Conservation (phyloP, 2,797 vertebrate species). For the Halcyon badia region DNA sequence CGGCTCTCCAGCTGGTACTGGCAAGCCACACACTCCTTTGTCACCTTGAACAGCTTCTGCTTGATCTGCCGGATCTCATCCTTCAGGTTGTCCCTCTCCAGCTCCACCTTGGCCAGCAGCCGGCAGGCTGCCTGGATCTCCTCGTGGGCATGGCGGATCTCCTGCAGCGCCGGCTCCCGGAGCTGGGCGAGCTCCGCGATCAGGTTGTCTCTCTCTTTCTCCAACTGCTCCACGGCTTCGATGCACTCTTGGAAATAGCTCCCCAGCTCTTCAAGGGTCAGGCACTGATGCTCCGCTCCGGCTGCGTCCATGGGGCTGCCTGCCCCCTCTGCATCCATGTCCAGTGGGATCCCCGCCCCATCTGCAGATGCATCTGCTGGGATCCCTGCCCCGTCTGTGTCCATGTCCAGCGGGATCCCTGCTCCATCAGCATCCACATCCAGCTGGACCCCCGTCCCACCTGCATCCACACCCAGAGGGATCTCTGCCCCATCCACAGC, state of each 20-base stretch:
- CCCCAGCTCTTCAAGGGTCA: conserved; percentile 81
- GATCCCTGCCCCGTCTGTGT: neutral
- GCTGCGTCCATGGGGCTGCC: neutral
- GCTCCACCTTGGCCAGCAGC: conserved; percentile 83
- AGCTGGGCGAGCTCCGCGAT: conserved; percentile 85
- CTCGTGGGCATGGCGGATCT: conserved; percentile 83
- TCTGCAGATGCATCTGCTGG: accelerated
- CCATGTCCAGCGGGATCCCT: neutral
- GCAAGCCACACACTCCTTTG: conserved; percentile 89
- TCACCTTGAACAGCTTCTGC: conserved; percentile 86
- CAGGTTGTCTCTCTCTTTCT: conserved; percentile 85
- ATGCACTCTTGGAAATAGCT: conserved; percentile 87
- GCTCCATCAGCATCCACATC: accelerated
- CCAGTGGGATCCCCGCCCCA: neutral
- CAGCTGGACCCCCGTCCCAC: neutral
- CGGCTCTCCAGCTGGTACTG: conserved; percentile 87
- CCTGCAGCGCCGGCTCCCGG: conserved; percentile 85
- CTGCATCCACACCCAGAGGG: neutral
- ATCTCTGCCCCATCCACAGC: neutral
- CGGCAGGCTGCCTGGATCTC: conserved; percentile 81
- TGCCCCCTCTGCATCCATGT: conserved; percentile 20
- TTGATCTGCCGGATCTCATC: conserved; percentile 88
- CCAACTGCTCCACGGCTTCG: conserved; percentile 84
- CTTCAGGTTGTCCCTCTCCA: conserved; percentile 83
- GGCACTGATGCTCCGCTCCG: neutral